Percentiles rank a stretch among this genome's conserved stretches.
Evolutionary conservation across 2,113 vertebrate genomes (phyloP).

Genomic region (Vicugna pacos): DNA sequence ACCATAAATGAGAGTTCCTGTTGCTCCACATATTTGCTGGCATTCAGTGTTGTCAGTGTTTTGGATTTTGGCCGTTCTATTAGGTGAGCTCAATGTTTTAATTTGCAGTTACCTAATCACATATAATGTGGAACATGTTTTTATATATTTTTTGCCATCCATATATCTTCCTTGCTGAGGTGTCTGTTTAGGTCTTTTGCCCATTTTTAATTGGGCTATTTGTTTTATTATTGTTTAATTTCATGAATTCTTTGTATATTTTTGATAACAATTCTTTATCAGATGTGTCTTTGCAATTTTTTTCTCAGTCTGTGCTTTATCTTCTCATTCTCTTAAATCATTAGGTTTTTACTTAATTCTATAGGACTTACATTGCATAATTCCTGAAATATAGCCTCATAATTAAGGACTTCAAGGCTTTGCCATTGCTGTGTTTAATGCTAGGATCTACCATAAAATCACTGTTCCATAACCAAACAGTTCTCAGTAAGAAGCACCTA

Average conservation of each 20-base stretch:
- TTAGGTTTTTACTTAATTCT: conserved; percentile 29
- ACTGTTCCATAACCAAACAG: neutral
- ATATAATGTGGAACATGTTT: neutral
- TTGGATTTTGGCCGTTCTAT: neutral
- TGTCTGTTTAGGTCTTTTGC: neutral
- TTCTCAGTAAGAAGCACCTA: neutral
- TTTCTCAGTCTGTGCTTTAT: neutral
- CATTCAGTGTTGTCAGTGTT: neutral
- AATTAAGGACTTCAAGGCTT: neutral
- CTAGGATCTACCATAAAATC: neutral
- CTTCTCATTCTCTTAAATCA: conserved; percentile 4
- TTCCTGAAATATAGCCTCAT: conserved; percentile 9
- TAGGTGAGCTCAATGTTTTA: neutral
- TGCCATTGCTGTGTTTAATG: neutral
- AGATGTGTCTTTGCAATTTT: neutral
- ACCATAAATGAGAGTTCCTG: neutral
- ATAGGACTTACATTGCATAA: neutral
- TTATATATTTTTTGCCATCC: neutral
- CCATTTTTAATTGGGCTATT: neutral
- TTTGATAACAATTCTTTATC: neutral
- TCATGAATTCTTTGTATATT: neutral
- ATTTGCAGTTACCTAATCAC: neutral
- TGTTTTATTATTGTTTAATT: neutral
- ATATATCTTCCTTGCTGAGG: neutral
- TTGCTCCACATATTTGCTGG: neutral